Percentiles rank a stretch among this genome's conserved stretches.
Conservation (phyloP, 2,113 vertebrate species). For the Antennarius striatus region DNA sequence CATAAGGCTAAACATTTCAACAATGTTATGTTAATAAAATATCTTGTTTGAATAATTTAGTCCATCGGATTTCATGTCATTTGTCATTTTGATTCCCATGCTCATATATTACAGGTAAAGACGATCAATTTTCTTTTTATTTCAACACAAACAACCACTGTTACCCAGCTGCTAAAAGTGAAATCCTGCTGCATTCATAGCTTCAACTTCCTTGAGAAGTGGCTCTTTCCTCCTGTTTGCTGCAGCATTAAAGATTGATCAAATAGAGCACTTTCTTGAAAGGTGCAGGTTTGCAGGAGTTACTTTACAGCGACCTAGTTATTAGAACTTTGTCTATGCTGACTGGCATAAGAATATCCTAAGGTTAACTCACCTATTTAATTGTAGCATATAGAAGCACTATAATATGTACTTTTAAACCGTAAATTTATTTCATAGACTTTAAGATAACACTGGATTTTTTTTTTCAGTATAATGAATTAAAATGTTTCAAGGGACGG, state of each 20-base stretch:
- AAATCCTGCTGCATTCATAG: conserved; percentile 17
- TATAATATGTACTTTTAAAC: conserved; percentile 27
- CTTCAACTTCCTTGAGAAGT: conserved; percentile 6
- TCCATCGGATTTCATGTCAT: background rate
- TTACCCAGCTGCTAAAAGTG: conserved; percentile 19
- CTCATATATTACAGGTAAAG: conserved; percentile 16
- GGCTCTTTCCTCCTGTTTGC: conserved; percentile 1
- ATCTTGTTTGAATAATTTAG: conserved; percentile 1
- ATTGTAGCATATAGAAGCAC: background rate
- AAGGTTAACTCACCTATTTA: background rate
- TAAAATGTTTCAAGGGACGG: too few relatives aligned
- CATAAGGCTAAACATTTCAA: conserved; percentile 14
- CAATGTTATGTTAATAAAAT: background rate
- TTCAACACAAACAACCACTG: conserved; percentile 22
- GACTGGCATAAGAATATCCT: background rate
- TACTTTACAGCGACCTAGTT: conserved; percentile 23
- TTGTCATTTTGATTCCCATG: background rate
- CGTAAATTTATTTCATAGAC: conserved; percentile 56
- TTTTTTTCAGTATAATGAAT: conserved; percentile 1
- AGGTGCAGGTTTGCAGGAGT: conserved; percentile 15
- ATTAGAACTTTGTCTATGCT: background rate
- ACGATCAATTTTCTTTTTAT: conserved; percentile 35
- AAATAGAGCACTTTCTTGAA: background rate
- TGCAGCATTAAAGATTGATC: conserved; percentile 25
- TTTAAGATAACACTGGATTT: conserved; percentile 45